Evolutionary conservation across 2,797 vertebrate genomes (phyloP).

Genomic region (Pangasius djambal): DNA sequence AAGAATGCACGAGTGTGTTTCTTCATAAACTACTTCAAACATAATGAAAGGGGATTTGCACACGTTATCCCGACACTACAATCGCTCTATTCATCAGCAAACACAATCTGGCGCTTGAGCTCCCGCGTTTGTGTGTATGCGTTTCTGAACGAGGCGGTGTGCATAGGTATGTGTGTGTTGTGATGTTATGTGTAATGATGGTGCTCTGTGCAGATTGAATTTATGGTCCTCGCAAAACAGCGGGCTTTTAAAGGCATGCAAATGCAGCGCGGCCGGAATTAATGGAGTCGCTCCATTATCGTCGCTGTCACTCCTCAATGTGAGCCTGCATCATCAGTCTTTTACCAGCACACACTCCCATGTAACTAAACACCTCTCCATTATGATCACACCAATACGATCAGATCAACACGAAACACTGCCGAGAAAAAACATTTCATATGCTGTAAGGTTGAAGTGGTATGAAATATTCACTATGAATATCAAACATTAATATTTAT

Average conservation of each 20-base stretch:
- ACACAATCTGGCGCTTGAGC: neutral
- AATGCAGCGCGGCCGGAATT: slow-evolving; percentile 56
- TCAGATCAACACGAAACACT: neutral
- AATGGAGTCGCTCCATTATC: slow-evolving; percentile 61
- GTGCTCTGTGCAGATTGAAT: slow-evolving; percentile 34
- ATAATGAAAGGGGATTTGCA: slow-evolving; percentile 63
- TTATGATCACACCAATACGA: neutral
- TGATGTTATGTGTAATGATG: slow-evolving; percentile 1
- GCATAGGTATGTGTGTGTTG: neutral
- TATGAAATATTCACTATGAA: neutral
- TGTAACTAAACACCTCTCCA: neutral
- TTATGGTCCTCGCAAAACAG: slow-evolving; percentile 61
- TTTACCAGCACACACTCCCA: neutral
- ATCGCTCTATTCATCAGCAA: slow-evolving; percentile 63
- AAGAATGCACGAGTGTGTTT: neutral
- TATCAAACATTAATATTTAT: neutral
- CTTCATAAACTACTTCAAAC: slow-evolving; percentile 62
- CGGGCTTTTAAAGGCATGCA: slow-evolving; percentile 68
- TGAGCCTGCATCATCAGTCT: neutral
- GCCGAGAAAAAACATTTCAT: neutral
- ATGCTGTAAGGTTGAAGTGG: neutral
- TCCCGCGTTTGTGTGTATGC: neutral
- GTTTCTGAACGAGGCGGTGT: neutral
- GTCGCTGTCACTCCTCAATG: slow-evolving; percentile 37
- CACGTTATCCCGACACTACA: slow-evolving; percentile 58